These are phyloP conservation scores for Eugnorisma glareosa DNA, from an alignment of 2,888 invertebrate genomes.

Conservation along the genomic window DNA sequence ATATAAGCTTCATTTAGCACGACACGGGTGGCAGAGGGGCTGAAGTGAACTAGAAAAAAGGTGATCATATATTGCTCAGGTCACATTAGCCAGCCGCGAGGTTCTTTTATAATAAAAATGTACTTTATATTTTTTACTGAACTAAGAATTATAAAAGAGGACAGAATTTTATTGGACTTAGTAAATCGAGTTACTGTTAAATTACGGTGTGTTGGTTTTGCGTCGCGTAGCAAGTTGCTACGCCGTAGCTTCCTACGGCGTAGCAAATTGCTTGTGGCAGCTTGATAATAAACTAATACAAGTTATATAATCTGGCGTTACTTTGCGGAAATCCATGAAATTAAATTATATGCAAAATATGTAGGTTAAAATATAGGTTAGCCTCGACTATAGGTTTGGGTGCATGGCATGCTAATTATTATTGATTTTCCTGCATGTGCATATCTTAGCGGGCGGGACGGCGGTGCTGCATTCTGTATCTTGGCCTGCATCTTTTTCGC, in stretches of 20 bases:
- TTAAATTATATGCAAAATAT: too few species aligned
- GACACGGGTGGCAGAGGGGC: conserved; percentile 59
- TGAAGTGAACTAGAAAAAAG: conserved; percentile 60
- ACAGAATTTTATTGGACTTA: conserved; percentile 21
- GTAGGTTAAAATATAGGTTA: too few species aligned
- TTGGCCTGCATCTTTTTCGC: too few species aligned
- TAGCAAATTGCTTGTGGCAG: conserved; percentile 10
- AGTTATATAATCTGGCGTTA: neutral
- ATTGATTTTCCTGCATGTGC: too few species aligned
- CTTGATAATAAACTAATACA: neutral
- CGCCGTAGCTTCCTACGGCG: conserved; percentile 14
- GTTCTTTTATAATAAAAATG: conserved; percentile 23
- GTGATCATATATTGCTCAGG: conserved; percentile 55
- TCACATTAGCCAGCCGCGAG: conserved; percentile 39
- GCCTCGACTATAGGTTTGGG: too few species aligned
- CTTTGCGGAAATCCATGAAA: too few species aligned
- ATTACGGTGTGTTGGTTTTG: conserved; percentile 6
- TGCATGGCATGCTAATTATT: too few species aligned
- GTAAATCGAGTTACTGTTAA: conserved; percentile 20
- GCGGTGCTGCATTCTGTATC: too few species aligned
- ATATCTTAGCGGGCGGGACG: too few species aligned
- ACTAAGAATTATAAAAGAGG: conserved; percentile 32
- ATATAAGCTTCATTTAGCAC: conserved; percentile 64
- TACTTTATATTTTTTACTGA: conserved; percentile 44
- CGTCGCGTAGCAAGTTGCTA: conserved; percentile 34